Evolutionary conservation across 2,888 invertebrate species (phyloP), one percentile per base, ranked within the genome.

Genomic region (Athalia rosae): DNA sequence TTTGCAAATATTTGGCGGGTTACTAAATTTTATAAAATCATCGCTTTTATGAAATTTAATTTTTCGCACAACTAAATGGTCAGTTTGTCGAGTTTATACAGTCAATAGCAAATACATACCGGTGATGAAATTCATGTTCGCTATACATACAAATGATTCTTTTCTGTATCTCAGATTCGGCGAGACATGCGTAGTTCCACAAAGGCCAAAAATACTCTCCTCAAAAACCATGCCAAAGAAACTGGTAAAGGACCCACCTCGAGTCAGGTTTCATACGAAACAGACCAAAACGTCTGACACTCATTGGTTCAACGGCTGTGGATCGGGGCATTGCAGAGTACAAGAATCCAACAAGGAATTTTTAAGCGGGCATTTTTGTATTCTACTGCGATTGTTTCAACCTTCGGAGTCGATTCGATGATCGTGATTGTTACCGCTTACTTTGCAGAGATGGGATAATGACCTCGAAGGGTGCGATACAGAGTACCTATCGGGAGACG

Each of bases 211-310:
- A 62, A 62, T 62, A 41, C 62, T 8, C 9, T n/a, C 7, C 15
- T 3, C 7, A 15, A 62, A 62, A 62, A 62, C 28, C 41, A 62
- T n/a, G 41, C 8, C 7, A 62, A 41, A 9, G 62, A 8, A 9
- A 62, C 62, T n/a, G 62, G 62, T 41, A 62, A 62, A 62, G 62
- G 62, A 62, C 62, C 62, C 9, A 8, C 62, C 7, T 15, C 62
- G 62, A 62, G n/a, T 41, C 8, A 62, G n/a, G n/a, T n/a, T 9
- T n/a, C 62, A n/a, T 62, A 62, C 7, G 8, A 62, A 62, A 15
- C n/a, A 28, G 62, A 62, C 41, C 7, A 62, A 62, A 62, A 62
- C 41, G 62, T 62, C 28, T 0, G 62, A 62, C 62, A n/a, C 7
- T 62, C 62, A 41, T 62, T 7, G 62, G 62, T 28, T 8, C 7